Percentiles rank a stretch among this genome's conserved stretches.
phyloP scores from a whole-genome alignment of 2,797 vertebrate species.

The Enteromius viviparus region DNA sequence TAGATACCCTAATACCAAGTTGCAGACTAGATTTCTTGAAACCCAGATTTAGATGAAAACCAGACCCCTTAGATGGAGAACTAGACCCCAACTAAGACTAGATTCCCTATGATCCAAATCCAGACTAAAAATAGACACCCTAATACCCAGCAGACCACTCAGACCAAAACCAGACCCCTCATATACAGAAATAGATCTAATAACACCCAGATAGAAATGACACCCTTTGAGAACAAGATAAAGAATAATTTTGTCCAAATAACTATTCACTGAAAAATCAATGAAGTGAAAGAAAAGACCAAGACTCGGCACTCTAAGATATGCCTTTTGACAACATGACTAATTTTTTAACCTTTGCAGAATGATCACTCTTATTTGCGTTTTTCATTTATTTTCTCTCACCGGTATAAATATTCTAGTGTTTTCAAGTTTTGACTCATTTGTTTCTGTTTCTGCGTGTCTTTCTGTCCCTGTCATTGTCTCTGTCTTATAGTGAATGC shows the following conservation, averaged over 20 bases:
- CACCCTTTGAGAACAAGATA: not conserved
- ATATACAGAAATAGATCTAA: not conserved
- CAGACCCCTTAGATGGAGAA: not conserved
- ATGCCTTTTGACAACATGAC: conserved; percentile 26
- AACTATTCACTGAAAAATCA: not conserved
- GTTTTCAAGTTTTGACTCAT: conserved; percentile 21
- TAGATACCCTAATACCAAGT: not conserved
- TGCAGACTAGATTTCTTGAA: not conserved
- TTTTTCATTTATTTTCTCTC: conserved; percentile 78
- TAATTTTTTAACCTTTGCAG: conserved; percentile 73
- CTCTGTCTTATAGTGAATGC: conserved; percentile 76
- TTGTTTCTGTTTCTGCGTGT: conserved; percentile 4
- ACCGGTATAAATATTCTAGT: conserved; percentile 52
- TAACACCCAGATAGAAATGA: not conserved
- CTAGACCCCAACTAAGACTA: not conserved
- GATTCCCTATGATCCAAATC: not conserved
- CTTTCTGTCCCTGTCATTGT: conserved; percentile 31
- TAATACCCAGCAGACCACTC: not conserved
- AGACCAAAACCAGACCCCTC: not conserved
- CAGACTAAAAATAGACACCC: not conserved
- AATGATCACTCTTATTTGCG: conserved; percentile 79
- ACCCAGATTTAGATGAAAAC: not conserved
- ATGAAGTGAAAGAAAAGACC: not conserved
- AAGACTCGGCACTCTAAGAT: not conserved
- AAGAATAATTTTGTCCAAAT: not conserved